These are phyloP conservation scores for Lytechinus pictus DNA, from an alignment of 35 echinoderm and acorn worm species.

Conservation along the genomic window DNA sequence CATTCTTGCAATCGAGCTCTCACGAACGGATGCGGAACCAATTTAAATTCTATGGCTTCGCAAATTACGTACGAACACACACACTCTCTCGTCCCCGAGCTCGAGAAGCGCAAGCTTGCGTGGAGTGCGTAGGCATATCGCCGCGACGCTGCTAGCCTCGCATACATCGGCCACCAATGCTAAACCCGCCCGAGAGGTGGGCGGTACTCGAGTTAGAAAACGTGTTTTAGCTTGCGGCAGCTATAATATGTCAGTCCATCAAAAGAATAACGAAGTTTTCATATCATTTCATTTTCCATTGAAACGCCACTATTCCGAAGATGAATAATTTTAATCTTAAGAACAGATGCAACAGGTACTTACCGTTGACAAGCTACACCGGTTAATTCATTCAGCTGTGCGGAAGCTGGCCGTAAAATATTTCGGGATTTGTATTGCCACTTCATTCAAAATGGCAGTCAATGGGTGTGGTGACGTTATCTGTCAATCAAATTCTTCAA, in stretches of 20 bases:
- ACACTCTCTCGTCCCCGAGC: no score
- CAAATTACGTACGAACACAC: background rate
- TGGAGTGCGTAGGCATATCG: no score
- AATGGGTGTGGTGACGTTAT: conserved; percentile 56
- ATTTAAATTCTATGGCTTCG: background rate
- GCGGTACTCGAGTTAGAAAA: background rate
- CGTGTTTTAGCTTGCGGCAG: background rate
- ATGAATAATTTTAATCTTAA: background rate
- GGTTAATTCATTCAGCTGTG: background rate
- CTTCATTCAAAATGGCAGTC: conserved; percentile 52
- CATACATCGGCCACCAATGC: no score
- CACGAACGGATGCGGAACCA: conserved; percentile 10
- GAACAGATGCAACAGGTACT: background rate
- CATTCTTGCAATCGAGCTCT: background rate
- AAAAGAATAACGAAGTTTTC: background rate
- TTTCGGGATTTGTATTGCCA: background rate
- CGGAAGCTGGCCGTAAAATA: background rate
- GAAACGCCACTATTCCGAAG: background rate
- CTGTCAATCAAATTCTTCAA: conserved; percentile 48
- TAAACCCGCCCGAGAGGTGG: background rate
- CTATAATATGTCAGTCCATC: background rate
- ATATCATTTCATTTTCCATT: background rate
- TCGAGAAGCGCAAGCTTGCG: no score
- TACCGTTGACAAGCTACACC: background rate
- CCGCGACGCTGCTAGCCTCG: no score